phyloP scores from a whole-genome alignment of 2,113 vertebrate genomes.

The Burhinus bistriatus region DNA sequence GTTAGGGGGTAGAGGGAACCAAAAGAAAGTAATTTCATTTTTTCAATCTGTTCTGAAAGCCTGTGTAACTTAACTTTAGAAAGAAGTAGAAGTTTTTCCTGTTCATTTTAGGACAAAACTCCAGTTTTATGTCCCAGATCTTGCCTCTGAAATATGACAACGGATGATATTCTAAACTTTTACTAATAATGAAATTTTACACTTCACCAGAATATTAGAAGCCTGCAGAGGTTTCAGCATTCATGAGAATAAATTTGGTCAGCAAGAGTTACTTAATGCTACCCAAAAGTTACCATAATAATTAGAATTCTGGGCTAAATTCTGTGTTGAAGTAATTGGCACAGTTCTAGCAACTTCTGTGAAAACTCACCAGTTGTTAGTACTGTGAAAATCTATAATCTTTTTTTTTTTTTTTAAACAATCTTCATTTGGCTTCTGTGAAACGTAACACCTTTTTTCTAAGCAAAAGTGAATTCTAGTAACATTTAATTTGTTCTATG shows the following conservation, averaged over 20 bases:
- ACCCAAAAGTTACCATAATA: not conserved
- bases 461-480: not conserved
- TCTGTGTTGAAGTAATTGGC: not conserved
- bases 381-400: not conserved
- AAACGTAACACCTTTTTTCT: not conserved
- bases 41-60: not conserved
- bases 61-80: not conserved
- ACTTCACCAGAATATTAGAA: not conserved
- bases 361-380: not conserved
- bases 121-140: not conserved
- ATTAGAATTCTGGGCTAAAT: not conserved
- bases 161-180: not conserved
- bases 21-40: not conserved
- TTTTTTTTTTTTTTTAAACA: not conserved
- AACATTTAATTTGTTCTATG: not conserved
- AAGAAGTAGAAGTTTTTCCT: not conserved
- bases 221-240: not conserved
- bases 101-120: not conserved
- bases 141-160: not conserved
- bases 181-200: not conserved
- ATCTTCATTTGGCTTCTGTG: not conserved
- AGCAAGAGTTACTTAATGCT: not conserved
- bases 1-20: not conserved
- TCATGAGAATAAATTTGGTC: not conserved
- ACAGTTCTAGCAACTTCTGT: not conserved